phyloP scores from a whole-genome alignment of 2,797 vertebrate genomes.

The Octomys mimax region DNA sequence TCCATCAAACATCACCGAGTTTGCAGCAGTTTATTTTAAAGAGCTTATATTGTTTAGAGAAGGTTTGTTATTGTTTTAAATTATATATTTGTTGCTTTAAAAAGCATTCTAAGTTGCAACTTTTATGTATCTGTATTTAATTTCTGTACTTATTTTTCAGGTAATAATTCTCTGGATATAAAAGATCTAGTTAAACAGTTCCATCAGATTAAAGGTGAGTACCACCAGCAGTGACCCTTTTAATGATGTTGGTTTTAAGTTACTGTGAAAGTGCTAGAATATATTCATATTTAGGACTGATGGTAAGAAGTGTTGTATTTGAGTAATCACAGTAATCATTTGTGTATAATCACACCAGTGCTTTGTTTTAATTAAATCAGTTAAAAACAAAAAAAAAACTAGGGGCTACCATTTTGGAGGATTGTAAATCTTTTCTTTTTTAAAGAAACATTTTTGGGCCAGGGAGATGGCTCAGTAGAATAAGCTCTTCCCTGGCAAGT shows the following conservation, averaged over 20 bases:
- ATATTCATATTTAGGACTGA: not conserved
- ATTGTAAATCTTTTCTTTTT: conserved; percentile 12
- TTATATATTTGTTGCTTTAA: conserved; percentile 48
- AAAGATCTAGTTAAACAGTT: conserved; percentile 85
- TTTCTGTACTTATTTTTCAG: conserved; percentile 82
- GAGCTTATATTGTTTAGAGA: conserved; percentile 85
- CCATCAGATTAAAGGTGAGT: conserved; percentile 83
- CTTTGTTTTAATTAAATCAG: conserved; percentile 40
- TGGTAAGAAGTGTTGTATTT: not conserved
- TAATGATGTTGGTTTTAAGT: conserved; percentile 9
- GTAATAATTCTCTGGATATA: conserved; percentile 82
- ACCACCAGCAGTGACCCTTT: not conserved
- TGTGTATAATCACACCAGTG: not conserved
- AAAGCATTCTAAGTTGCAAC: conserved; percentile 28
- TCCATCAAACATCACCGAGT: too few relatives aligned
- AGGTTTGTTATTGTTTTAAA: conserved; percentile 84
- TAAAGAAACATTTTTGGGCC: not conserved
- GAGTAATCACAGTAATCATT: conserved; percentile 5
- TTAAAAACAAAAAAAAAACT: not conserved
- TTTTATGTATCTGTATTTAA: conserved; percentile 47
- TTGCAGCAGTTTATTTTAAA: conserved; percentile 87
- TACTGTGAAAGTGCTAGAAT: not conserved
- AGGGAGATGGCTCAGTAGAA: too few relatives aligned
- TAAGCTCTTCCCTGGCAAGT: too few relatives aligned
- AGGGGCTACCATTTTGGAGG: not conserved